Base-by-base conservation (phyloP, 2,113 vertebrate genomes). In the Hyla sarda region DNA sequence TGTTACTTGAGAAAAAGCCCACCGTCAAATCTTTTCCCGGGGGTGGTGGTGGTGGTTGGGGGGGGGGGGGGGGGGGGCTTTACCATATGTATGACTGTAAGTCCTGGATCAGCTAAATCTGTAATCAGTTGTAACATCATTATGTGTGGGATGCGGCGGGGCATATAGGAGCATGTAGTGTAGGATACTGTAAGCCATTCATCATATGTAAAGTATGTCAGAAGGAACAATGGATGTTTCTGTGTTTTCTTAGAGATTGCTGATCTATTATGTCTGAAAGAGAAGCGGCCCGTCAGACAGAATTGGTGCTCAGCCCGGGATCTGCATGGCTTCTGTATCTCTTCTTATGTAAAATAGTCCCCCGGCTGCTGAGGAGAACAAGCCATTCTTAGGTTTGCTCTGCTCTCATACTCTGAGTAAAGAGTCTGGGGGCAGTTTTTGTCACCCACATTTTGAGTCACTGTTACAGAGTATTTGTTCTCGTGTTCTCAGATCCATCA, bases 171-270 rank as follows among this genome's bases (percentile, higher is more conserved):
- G 41, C 60, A 2, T 30, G 23, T 65, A 65, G 58, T 65, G 58
- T 67, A 82, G 79, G 79, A 82, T 50, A 82, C 28, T 67, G 37
- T 50, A 80, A 80, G 32, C 48, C 89, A 67, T 82, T 86, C 1
- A 13, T 0, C 84, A 47, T 69, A 52, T 37, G 73, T 88, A 62
- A 60, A 84, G 37, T 56, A 48, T 19, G 50, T 87, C 34, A 82
- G 32, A n/a, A 19, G 7, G 2, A 4, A 5, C 82, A 76, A 67
- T 87, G 41, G 72, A 62, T 17, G 74, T 79, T 25, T 30, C 54
- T 82, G 30, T 78, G 73, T 7, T 47, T 88, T 79, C 1, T 9
- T 41, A 75, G 37, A 72, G 79, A 85, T 90, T 76, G 82, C 45
- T n/a, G 87, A 88, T 77, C 50, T 88, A 0, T 62, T 73, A 69